These are phyloP conservation scores for Bugulina stolonifera DNA, from an alignment of 2,888 invertebrate species.

Conservation along the genomic window DNA sequence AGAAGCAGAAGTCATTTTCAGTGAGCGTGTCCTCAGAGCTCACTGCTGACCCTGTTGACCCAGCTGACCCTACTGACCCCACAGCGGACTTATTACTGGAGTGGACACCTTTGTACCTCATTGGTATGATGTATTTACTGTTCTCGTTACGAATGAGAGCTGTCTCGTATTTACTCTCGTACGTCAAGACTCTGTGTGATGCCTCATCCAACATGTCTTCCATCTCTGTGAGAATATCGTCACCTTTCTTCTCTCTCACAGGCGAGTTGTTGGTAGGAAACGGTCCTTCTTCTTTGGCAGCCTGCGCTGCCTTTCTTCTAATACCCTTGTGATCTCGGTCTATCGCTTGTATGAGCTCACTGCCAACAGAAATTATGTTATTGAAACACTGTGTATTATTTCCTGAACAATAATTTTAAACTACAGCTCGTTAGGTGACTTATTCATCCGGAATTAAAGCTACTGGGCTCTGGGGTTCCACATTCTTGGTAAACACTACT, in stretches of 20 bases:
- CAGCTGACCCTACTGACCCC: neutral
- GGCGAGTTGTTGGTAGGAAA: neutral
- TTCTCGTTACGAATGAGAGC: neutral
- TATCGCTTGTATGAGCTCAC: slow-evolving; percentile 20
- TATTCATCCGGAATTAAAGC: too few species aligned
- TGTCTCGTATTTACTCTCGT: neutral
- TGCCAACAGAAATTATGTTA: neutral
- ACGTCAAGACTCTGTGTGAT: neutral
- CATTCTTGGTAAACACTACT: too few species aligned
- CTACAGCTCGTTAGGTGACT: too few species aligned
- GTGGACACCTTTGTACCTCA: neutral
- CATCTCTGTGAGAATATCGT: neutral
- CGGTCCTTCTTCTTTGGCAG: slow-evolving; percentile 16
- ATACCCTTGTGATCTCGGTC: slow-evolving; percentile 17
- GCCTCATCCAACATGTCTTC: slow-evolving; percentile 17
- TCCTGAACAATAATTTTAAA: too few species aligned
- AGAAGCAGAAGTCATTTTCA: slow-evolving; percentile 10
- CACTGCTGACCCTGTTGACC: too few species aligned
- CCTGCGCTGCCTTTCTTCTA: neutral
- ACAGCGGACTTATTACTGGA: neutral
- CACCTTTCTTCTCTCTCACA: neutral
- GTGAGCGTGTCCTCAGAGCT: neutral
- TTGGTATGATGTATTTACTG: neutral
- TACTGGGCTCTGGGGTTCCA: too few species aligned
- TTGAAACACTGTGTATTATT: too few species aligned